A percentile compares a stretch with the other conserved stretches of the same genome.
Evolutionary conservation across 2,113 vertebrate genomes (phyloP).

Genomic region (Crocuta crocuta): DNA sequence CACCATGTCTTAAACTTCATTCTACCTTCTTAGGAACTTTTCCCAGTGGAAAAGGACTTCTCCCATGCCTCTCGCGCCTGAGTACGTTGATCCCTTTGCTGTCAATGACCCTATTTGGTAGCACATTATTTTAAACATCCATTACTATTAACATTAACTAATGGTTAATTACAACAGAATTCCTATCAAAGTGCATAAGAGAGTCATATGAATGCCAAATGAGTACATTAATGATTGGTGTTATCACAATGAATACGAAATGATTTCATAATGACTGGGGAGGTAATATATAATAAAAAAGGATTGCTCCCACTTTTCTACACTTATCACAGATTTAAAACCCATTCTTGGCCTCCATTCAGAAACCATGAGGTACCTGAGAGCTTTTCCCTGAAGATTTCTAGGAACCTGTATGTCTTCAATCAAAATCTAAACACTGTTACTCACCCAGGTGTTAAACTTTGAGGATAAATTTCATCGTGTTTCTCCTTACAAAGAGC

Average conservation of each 20-base stretch:
- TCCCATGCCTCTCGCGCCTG: conserved; percentile 53
- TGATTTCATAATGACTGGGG: conserved; percentile 87
- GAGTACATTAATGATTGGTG: conserved; percentile 87
- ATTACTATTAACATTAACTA: conserved; percentile 88
- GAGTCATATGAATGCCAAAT: conserved; percentile 85
- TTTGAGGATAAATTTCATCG: neutral
- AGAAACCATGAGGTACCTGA: conserved; percentile 75
- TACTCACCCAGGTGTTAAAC: neutral
- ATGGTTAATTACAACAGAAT: conserved; percentile 88
- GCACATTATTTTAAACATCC: conserved; percentile 84
- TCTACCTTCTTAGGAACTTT: conserved; percentile 25
- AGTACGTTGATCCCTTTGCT: conserved; percentile 76
- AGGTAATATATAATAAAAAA: conserved; percentile 85
- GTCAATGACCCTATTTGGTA: conserved; percentile 79
- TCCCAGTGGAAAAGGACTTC: conserved; percentile 29
- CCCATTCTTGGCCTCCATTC: conserved; percentile 81
- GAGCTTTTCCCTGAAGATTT: conserved; percentile 73
- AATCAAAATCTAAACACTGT: conserved; percentile 6
- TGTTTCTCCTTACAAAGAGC: neutral
- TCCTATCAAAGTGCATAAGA: conserved; percentile 85
- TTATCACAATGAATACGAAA: conserved; percentile 88
- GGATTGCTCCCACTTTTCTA: conserved; percentile 83
- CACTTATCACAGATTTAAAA: conserved; percentile 81
- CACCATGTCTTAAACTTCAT: neutral
- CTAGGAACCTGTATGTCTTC: conserved; percentile 33